Evolutionary conservation across 2,113 vertebrate genomes (phyloP).

Genomic region (Tyrannus savana): DNA sequence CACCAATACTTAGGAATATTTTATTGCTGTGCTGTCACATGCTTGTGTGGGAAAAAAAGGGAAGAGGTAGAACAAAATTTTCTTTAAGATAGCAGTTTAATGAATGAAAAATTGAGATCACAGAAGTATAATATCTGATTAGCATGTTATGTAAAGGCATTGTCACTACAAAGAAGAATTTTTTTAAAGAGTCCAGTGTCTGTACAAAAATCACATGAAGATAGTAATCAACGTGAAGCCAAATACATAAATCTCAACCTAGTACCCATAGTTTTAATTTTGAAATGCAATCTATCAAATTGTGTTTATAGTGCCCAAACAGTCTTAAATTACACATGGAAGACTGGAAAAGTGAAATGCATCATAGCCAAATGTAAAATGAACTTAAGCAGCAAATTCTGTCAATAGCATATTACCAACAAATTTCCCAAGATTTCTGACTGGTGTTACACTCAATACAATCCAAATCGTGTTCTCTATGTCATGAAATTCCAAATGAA

Average conservation of each 20-base stretch:
- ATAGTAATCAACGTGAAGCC: not conserved
- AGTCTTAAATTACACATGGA: not conserved
- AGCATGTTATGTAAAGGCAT: not conserved
- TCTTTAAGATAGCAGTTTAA: not conserved
- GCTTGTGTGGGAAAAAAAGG: not conserved
- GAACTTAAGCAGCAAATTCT: not conserved
- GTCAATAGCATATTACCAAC: not conserved
- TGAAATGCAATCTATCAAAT: not conserved
- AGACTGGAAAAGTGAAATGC: not conserved
- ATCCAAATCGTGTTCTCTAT: not conserved
- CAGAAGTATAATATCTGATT: not conserved
- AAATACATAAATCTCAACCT: not conserved
- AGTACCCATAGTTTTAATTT: not conserved
- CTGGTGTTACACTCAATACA: not conserved
- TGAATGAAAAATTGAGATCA: not conserved
- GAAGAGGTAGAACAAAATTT: not conserved
- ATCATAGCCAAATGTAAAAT: not conserved
- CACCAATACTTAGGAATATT: not conserved
- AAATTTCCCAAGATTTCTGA: not conserved
- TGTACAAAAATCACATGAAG: not conserved
- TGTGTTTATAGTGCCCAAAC: not conserved
- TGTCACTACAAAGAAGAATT: not conserved
- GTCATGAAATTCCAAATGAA: not conserved
- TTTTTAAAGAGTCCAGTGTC: not conserved
- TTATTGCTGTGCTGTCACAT: not conserved